Evolutionary conservation across 92 coral and sea anemone genomes (phyloP).

Genomic region (Parazoanthus atlanticus): DNA sequence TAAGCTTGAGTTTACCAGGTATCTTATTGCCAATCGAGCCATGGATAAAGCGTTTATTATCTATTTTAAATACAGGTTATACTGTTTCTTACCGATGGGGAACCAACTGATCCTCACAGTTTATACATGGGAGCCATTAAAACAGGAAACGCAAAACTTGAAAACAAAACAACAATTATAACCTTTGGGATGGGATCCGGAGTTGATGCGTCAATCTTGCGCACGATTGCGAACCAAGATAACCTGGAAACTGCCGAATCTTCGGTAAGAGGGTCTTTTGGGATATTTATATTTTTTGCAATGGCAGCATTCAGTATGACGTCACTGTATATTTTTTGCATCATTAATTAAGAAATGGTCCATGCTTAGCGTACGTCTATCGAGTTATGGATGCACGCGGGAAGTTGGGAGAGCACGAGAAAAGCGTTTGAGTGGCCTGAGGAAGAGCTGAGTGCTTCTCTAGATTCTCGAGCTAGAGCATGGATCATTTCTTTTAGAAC

Average conservation of each 20-base stretch:
- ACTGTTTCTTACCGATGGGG: slow-evolving; percentile 69
- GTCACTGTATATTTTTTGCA: too few relatives aligned
- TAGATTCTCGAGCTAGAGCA: too few relatives aligned
- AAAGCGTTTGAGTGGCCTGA: too few relatives aligned
- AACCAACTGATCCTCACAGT: slow-evolving; percentile 41
- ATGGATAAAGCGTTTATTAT: too few relatives aligned
- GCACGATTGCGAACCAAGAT: slow-evolving; percentile 36
- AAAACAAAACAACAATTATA: slow-evolving; percentile 48
- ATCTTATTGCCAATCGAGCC: too few relatives aligned
- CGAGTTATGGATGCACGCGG: too few relatives aligned
- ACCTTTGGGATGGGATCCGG: slow-evolving; percentile 57
- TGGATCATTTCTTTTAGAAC: too few relatives aligned
- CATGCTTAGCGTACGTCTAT: too few relatives aligned
- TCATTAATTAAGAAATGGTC: too few relatives aligned
- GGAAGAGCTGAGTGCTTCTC: too few relatives aligned
- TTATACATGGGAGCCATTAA: slow-evolving; percentile 35
- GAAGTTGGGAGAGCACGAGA: too few relatives aligned
- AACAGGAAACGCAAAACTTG: slow-evolving; percentile 47
- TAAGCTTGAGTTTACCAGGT: too few relatives aligned
- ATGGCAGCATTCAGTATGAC: neutral
- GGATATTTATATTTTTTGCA: neutral
- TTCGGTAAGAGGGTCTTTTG: slow-evolving; percentile 8
- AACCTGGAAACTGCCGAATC: neutral
- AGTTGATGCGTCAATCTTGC: slow-evolving; percentile 15
- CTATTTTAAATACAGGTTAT: slow-evolving; percentile 40